Evolutionary conservation across 2,888 invertebrate species (phyloP).

Genomic region (Harpagoxenus sublaevis): DNA sequence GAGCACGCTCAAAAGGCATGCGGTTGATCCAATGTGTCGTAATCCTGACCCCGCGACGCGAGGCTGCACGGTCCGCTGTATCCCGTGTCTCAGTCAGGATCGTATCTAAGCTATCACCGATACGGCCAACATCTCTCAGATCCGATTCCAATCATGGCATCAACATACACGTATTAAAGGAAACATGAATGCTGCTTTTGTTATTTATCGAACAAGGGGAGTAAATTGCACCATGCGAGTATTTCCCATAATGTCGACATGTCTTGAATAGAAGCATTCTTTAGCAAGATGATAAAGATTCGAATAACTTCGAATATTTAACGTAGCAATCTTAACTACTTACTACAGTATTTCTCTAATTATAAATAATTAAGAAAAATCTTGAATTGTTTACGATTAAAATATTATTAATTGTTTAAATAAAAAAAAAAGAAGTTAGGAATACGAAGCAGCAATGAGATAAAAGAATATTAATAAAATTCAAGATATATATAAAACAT

Average conservation of each 20-base stretch:
- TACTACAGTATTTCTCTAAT: neutral
- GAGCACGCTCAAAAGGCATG: conserved; percentile 75
- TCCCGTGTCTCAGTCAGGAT: conserved; percentile 61
- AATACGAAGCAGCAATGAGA: neutral
- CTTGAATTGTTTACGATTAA: neutral
- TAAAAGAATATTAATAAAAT: neutral
- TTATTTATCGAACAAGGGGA: conserved; percentile 27
- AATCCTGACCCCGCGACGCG: conserved; percentile 78
- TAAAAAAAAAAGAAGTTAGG: neutral
- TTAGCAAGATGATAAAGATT: neutral
- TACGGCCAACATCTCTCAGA: conserved; percentile 30
- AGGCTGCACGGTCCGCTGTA: conserved; percentile 62
- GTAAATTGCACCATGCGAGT: conserved; percentile 22
- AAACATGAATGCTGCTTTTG: conserved; percentile 1
- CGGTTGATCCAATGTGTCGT: conserved; percentile 79
- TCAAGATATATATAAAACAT: neutral
- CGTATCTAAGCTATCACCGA: conserved; percentile 46
- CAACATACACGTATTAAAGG: conserved; percentile 24
- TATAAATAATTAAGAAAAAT: neutral
- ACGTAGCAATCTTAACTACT: neutral
- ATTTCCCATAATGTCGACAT: conserved; percentile 3
- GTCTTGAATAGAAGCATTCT: neutral
- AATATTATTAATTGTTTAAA: conserved; percentile 11
- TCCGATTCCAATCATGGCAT: conserved; percentile 25
- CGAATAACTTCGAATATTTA: neutral